Evolutionary conservation across 2,113 vertebrate species (phyloP).

Genomic region (Passer montanus): DNA sequence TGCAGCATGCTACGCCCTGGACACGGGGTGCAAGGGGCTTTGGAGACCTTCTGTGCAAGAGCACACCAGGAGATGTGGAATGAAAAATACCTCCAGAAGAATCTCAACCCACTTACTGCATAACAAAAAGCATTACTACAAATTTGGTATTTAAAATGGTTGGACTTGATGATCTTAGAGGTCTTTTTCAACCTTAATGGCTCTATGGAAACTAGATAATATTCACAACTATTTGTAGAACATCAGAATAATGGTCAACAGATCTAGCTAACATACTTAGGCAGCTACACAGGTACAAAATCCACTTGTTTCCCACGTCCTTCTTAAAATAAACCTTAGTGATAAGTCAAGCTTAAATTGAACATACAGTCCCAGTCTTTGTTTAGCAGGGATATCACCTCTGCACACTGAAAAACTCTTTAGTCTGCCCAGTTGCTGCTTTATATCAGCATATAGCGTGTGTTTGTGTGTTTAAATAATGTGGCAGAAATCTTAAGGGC

Average conservation of each 20-base stretch:
- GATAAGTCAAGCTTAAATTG: not conserved
- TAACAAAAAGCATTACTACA: not conserved
- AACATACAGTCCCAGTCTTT: fast-evolving
- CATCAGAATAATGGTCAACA: not conserved
- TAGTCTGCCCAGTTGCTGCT: not conserved
- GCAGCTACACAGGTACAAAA: not conserved
- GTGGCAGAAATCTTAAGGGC: not conserved
- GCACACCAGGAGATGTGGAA: not conserved
- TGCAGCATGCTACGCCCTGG: not conserved
- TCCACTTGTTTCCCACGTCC: not conserved
- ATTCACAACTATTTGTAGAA: not conserved
- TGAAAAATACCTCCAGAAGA: not conserved
- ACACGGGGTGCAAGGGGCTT: not conserved
- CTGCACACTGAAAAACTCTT: fast-evolving
- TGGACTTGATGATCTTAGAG: not conserved
- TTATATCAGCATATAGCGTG: not conserved
- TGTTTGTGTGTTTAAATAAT: not conserved
- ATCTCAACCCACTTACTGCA: not conserved
- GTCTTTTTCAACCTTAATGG: not conserved
- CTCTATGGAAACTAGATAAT: not conserved
- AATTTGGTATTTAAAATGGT: not conserved
- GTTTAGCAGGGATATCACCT: not conserved
- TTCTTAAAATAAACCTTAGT: not conserved
- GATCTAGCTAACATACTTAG: not conserved
- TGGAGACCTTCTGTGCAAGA: not conserved